A percentile compares a stretch with the other conserved stretches of the same genome.
Evolutionary conservation across 2,797 vertebrate genomes (phyloP).

Genomic region (Carcharodon carcharias): DNA sequence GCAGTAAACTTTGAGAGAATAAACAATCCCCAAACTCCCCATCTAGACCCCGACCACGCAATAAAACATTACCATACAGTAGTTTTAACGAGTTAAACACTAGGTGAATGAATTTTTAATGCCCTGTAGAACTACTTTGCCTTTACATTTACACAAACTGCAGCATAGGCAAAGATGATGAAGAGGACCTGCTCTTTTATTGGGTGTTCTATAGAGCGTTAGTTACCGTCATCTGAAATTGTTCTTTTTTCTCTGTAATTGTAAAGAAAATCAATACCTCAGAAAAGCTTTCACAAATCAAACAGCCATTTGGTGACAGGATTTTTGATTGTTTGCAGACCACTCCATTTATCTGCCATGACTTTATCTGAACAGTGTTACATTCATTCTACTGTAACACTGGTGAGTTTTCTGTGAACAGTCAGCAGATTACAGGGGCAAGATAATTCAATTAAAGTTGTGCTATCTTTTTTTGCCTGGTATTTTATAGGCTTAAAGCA

Average conservation of each 20-base stretch:
- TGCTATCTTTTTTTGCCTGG: neutral
- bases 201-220: neutral
- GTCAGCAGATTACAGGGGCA: neutral
- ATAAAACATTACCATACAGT: neutral
- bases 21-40: too few species aligned
- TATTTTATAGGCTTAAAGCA: neutral
- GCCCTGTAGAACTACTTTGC: neutral
- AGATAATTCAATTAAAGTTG: neutral
- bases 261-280: neutral
- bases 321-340: slow-evolving; percentile 3
- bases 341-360: neutral
- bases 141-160: neutral
- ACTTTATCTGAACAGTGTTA: neutral
- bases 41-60: too few species aligned
- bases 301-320: slow-evolving; percentile 2
- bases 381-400: neutral
- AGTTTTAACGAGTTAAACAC: neutral
- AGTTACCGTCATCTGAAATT: slow-evolving; percentile 18
- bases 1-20: too few species aligned
- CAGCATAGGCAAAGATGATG: neutral
- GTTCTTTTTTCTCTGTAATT: slow-evolving; percentile 5
- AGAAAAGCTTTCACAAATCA: neutral
- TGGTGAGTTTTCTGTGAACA: neutral
- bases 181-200: neutral
- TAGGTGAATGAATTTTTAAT: neutral